phyloP scores from a whole-genome alignment of 2,113 vertebrate genomes.

The Trematomus loennbergii region DNA sequence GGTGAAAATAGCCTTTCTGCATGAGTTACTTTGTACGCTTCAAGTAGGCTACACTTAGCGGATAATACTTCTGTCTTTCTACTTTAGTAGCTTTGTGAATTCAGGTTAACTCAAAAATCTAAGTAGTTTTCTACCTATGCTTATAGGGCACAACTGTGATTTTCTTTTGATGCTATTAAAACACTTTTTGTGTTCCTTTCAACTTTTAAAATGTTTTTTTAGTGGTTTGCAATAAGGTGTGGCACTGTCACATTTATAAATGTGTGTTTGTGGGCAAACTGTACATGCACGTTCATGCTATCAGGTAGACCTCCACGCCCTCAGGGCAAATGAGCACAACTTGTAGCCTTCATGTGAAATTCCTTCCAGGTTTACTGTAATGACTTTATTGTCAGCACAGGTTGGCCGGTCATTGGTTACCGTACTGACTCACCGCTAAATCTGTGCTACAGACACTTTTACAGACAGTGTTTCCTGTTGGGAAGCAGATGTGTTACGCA shows the following conservation, averaged over 20 bases:
- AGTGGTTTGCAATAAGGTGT: conserved; percentile 33
- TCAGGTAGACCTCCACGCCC: conserved; percentile 57
- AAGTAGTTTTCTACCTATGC: too few species aligned
- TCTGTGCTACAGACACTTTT: conserved; percentile 15
- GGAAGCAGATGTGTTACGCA: conserved; percentile 12
- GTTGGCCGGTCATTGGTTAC: conserved; percentile 13
- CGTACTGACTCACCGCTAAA: conserved; percentile 19
- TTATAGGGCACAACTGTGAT: neutral
- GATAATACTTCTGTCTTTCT: too few species aligned
- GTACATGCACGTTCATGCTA: conserved; percentile 10
- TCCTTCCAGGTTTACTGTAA: conserved; percentile 23
- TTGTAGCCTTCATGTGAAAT: conserved; percentile 14
- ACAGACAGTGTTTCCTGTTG: conserved; percentile 31
- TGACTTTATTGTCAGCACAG: conserved; percentile 36
- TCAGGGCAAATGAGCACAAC: conserved; percentile 54
- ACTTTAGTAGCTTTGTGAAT: too few species aligned
- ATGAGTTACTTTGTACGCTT: too few species aligned
- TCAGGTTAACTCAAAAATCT: too few species aligned
- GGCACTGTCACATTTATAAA: conserved; percentile 16
- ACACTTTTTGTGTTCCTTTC: neutral
- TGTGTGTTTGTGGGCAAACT: neutral
- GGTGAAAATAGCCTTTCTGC: too few species aligned
- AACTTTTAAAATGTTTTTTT: neutral
- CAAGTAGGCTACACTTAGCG: too few species aligned
- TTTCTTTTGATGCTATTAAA: neutral